Percentiles rank a stretch among this genome's conserved stretches.
Conservation (phyloP, 2,113 vertebrate species). For the Rhinolophus ferrumequinum region DNA sequence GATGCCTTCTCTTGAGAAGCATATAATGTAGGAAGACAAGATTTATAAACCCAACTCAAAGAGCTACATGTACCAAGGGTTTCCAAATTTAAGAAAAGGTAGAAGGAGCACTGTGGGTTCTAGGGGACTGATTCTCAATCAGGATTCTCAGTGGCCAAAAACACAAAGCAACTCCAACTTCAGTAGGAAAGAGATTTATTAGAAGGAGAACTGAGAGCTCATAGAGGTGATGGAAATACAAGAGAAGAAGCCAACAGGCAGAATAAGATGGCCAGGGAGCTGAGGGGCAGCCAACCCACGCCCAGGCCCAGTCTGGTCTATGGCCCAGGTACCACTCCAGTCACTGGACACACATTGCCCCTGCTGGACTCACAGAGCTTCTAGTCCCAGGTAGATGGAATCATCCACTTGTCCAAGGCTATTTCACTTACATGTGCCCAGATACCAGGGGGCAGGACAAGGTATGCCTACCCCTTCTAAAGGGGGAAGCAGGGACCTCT, state of each 20-base stretch:
- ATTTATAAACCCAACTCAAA: neutral
- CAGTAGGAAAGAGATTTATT: neutral
- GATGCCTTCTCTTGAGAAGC: neutral
- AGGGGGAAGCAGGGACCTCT: neutral
- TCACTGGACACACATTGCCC: neutral
- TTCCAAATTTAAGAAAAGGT: neutral
- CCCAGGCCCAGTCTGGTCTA: neutral
- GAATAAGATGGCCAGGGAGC: neutral
- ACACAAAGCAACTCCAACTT: neutral
- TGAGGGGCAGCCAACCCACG: neutral
- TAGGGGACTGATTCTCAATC: neutral
- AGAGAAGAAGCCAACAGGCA: neutral
- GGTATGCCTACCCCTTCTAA: neutral
- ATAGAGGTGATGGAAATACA: neutral
- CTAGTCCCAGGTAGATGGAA: neutral
- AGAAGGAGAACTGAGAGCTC: neutral
- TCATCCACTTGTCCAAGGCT: neutral
- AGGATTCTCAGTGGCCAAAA: neutral
- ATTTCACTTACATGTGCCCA: too few species aligned
- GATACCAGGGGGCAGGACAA: neutral
- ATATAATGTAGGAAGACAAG: neutral
- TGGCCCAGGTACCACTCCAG: neutral
- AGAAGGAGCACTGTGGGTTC: neutral
- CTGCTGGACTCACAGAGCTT: neutral
- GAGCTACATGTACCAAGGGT: neutral